phyloP scores from a whole-genome alignment of 1,140 invertebrate genomes.

The Babylonia areolata region DNA sequence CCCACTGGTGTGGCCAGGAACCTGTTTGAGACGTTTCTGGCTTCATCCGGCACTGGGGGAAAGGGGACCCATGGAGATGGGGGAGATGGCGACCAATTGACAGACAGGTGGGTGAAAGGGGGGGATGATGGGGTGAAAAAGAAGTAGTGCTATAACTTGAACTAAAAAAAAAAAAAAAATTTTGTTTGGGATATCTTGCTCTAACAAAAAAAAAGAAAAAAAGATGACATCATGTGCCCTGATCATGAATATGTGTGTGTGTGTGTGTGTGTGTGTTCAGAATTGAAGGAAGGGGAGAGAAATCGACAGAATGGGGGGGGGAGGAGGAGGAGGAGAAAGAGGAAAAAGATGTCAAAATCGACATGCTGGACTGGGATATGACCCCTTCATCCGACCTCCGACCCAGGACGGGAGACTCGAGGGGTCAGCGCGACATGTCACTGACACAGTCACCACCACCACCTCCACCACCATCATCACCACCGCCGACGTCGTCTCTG shows the following conservation, averaged over 20 bases:
- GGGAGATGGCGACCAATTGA: neutral
- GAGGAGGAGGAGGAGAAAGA: neutral
- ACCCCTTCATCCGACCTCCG: neutral
- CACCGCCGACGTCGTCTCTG: too few species aligned
- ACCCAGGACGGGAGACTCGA: neutral
- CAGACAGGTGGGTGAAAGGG: neutral
- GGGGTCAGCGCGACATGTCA: too few species aligned
- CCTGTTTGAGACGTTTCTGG: constrained; percentile 31
- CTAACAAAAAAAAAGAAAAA: too few species aligned
- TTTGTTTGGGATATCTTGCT: too few species aligned
- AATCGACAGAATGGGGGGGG: neutral
- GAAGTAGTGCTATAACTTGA: too few species aligned
- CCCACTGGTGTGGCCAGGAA: constrained; percentile 25
- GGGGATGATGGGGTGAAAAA: neutral
- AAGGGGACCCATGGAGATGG: neutral
- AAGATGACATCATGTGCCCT: too few species aligned
- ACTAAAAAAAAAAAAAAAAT: too few species aligned
- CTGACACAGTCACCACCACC: too few species aligned
- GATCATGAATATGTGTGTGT: too few species aligned
- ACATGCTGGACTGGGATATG: neutral
- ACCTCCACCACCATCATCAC: too few species aligned
- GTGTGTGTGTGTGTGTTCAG: too few species aligned
- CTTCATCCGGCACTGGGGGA: neutral
- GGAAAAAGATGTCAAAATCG: neutral
- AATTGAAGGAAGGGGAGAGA: neutral